phyloP scores from a whole-genome alignment of 2,888 invertebrate genomes.

The Mesorhabditis spiculigera region DNA sequence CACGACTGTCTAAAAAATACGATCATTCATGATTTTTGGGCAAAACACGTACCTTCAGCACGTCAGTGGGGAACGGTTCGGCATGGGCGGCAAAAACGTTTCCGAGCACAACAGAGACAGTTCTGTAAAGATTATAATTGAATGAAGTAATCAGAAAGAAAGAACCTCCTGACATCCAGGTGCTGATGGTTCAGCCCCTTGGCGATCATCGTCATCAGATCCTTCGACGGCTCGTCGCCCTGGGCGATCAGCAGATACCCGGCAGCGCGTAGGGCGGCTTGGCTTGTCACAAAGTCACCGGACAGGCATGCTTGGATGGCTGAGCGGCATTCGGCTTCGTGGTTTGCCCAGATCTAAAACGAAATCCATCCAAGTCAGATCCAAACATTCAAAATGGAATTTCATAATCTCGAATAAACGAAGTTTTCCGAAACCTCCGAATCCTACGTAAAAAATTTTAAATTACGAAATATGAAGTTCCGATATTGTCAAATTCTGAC shows the following conservation, averaged over 20 bases:
- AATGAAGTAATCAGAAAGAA: background rate
- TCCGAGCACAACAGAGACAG: slow-evolving; percentile 26
- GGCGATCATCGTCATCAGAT: slow-evolving; percentile 71
- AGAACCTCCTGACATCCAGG: slow-evolving; percentile 67
- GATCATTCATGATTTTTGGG: slow-evolving; percentile 61
- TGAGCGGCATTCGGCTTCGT: slow-evolving; percentile 17
- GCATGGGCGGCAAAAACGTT: slow-evolving; percentile 20
- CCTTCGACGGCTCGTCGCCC: slow-evolving; percentile 69
- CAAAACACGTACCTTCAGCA: slow-evolving; percentile 26
- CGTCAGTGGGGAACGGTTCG: slow-evolving; percentile 20
- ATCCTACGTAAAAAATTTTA: too few relatives aligned
- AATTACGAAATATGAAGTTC: too few relatives aligned
- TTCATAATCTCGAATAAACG: too few relatives aligned
- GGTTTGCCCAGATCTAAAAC: slow-evolving; percentile 23
- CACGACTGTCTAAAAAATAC: slow-evolving; percentile 61
- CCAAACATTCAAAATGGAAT: too few relatives aligned
- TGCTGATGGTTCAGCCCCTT: slow-evolving; percentile 77
- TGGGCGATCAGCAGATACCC: slow-evolving; percentile 19
- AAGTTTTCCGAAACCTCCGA: too few relatives aligned
- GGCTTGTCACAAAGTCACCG: slow-evolving; percentile 25
- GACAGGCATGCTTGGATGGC: slow-evolving; percentile 25
- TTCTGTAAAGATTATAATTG: slow-evolving; percentile 7
- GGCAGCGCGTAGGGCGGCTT: slow-evolving; percentile 26
- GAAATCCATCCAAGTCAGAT: too few relatives aligned
- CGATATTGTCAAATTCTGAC: too few relatives aligned